A percentile compares a stretch with the other conserved stretches of the same genome.
These are phyloP conservation scores for Oreocharis arfaki DNA, from an alignment of 2,113 vertebrate genomes.

Conservation along the genomic window DNA sequence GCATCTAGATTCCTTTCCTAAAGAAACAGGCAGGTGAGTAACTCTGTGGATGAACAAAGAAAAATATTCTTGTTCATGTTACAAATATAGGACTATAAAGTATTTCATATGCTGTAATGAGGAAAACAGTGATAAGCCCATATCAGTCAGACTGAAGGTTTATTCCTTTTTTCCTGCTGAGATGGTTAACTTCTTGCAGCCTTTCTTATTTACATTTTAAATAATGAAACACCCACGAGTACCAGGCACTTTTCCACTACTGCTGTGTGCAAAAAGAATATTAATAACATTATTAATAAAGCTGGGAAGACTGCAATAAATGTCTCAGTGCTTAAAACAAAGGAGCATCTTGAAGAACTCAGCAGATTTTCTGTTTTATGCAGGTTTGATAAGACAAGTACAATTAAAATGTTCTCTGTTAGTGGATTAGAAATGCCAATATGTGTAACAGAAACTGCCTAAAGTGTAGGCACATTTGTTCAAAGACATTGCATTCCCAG, in stretches of 20 bases:
- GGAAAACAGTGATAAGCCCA: background rate
- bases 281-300: slow-evolving; percentile 56
- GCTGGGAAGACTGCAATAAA: slow-evolving; percentile 21
- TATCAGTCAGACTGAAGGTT: background rate
- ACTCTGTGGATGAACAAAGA: background rate
- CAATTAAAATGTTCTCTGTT: slow-evolving; percentile 15
- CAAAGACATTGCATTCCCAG: background rate
- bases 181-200: slow-evolving; percentile 11
- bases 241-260: slow-evolving; percentile 5
- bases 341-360: slow-evolving; percentile 24
- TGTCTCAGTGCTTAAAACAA: slow-evolving; percentile 30
- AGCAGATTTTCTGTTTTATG: slow-evolving; percentile 9
- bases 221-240: slow-evolving; percentile 45
- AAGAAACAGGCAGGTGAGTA: background rate
- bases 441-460: slow-evolving; percentile 6
- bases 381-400: slow-evolving; percentile 12
- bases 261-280: slow-evolving; percentile 44
- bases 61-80: background rate
- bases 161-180: slow-evolving; percentile 27
- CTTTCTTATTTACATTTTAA: slow-evolving; percentile 65
- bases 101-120: background rate
- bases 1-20: background rate
- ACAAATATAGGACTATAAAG: background rate
- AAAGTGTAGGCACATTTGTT: slow-evolving; percentile 3
- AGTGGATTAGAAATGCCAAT: slow-evolving; percentile 29